Percentiles rank a stretch among this genome's conserved stretches.
Conservation (phyloP, 2,888 invertebrate species). For the Nemurella pictetii region DNA sequence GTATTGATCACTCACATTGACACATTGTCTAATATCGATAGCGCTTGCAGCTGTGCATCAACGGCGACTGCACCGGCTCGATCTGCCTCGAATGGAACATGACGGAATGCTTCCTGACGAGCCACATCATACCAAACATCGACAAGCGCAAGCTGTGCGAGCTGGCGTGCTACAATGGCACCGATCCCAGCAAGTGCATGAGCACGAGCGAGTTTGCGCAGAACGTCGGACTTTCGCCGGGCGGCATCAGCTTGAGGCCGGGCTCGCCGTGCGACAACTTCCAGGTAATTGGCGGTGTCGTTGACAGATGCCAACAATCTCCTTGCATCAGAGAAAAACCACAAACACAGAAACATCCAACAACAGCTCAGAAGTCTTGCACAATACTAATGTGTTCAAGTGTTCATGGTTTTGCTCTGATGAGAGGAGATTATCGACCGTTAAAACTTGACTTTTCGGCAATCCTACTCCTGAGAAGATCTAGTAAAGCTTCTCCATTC, state of each 20-base stretch:
- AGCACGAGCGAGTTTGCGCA: conserved; percentile 87
- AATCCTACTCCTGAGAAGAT: too few species aligned
- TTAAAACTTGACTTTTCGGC: too few species aligned
- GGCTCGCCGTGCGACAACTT: conserved; percentile 99
- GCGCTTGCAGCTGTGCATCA: conserved; percentile 71
- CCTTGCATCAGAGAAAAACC: too few species aligned
- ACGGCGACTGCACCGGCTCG: conserved; percentile 91
- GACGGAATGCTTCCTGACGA: conserved; percentile 92
- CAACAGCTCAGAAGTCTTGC: too few species aligned
- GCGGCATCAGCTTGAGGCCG: conserved; percentile 85
- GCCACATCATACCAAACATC: conserved; percentile 71
- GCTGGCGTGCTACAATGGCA: conserved; percentile 91
- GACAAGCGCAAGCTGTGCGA: conserved; percentile 90
- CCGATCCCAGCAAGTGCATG: conserved; percentile 70
- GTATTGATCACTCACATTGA: neutral
- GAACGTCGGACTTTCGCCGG: conserved; percentile 70
- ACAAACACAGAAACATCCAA: too few species aligned
- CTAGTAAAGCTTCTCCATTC: too few species aligned
- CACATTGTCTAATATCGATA: neutral
- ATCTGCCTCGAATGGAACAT: conserved; percentile 95
- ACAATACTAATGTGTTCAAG: neutral
- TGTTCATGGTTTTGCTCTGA: too few species aligned
- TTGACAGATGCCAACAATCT: too few species aligned
- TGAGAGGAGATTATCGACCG: too few species aligned
- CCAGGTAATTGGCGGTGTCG: conserved; percentile 71